Base-by-base conservation (phyloP, 2,113 vertebrate genomes). In the Aphelocoma coerulescens region DNA sequence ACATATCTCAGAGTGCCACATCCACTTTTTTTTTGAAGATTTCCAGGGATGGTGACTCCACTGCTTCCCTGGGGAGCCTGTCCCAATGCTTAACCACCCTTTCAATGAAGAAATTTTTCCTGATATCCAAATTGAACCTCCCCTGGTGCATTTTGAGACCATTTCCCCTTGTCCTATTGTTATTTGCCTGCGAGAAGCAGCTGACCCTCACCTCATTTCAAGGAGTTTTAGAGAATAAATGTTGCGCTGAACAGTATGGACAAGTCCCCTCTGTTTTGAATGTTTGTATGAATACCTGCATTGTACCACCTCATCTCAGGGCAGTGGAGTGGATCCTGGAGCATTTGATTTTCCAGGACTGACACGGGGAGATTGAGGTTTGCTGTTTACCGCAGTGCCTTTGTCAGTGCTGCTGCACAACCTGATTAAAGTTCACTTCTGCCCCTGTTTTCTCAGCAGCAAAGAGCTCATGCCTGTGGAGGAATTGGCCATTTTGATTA, bases 401-500 rank as follows among this genome's bases (percentile, higher is more conserved):
- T 13, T 89, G 65, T 21, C 55, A 32, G 21, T 19, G 28, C n/a
- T 49, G 28, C 43, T 71, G 55, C 63, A 59, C 32, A 49, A 9
- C 2, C 7, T 73, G 72, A 67, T 73, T 77, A 24, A 94, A 80
- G 48, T 75, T 67, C 84, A 54, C 62, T 89, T 68, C 89, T 87
- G 66, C 58, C 44, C 69, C 58, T 48, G 21, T 41, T 51, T 55
- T 52, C 48, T 88, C 44, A 39, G 63, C 32, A 58, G 71, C 11
- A 58, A 71, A 57, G 63, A 66, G 35, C 5, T 0, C 0, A 1
- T 46, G 17, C 24, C 41, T 2, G 0, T 43, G 48, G 58, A 93
- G 28, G 28, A 65, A 43, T 24, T 55, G 68, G 20, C 32, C 39
- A 16, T 66, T 82, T 39, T 66, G 20, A 30, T 85, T 85, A 85